These are phyloP conservation scores for Ephestia elutella DNA, from an alignment of 1,140 invertebrate species.

Conservation along the genomic window DNA sequence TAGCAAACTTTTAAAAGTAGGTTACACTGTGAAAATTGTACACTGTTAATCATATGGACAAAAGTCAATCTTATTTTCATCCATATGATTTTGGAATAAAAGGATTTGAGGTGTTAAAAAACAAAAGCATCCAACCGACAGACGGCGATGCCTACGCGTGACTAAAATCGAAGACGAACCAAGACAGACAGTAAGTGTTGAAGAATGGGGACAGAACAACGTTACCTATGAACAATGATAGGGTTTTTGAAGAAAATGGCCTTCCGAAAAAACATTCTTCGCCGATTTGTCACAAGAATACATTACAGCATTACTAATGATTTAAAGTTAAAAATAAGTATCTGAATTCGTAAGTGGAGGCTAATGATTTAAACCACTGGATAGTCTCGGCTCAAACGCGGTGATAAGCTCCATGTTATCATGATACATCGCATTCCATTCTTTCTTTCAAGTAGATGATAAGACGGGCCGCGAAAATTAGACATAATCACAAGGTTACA, in stretches of 20 bases:
- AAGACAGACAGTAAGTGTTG: slow-evolving; percentile 22
- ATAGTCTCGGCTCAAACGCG: slow-evolving; percentile 18
- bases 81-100: not conserved
- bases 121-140: slow-evolving; percentile 45
- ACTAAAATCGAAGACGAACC: slow-evolving; percentile 44
- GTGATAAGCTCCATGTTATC: slow-evolving; percentile 26
- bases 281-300: no score
- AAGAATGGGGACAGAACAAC: slow-evolving; percentile 30
- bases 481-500: slow-evolving; percentile 5
- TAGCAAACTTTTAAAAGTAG: not conserved
- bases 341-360: not conserved
- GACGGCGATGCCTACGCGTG: slow-evolving; percentile 49
- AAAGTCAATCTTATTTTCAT: not conserved
- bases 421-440: slow-evolving; percentile 28
- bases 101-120: slow-evolving; percentile 12
- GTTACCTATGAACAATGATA: slow-evolving; percentile 23
- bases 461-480: slow-evolving; percentile 19
- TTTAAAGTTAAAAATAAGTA: not conserved
- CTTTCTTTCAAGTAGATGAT: slow-evolving; percentile 22
- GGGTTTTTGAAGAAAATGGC: slow-evolving; percentile 9
- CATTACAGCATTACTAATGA: not conserved
- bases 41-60: not conserved
- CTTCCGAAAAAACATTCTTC: not conserved
- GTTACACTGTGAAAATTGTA: not conserved
- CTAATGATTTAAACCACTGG: not conserved